These are phyloP conservation scores for Eurois occulta DNA, from an alignment of 2,888 invertebrate species.

Conservation along the genomic window DNA sequence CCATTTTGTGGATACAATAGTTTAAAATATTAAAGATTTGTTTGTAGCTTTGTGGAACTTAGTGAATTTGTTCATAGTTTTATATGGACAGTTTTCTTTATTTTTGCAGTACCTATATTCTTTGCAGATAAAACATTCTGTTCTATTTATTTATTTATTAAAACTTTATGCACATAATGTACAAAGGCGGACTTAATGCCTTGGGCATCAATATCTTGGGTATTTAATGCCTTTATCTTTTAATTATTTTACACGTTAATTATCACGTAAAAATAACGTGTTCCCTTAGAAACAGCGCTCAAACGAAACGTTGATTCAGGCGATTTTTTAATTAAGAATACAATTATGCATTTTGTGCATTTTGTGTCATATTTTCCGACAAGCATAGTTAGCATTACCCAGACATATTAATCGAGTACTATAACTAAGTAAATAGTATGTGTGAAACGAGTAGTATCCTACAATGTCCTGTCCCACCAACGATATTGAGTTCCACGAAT, in stretches of 20 bases:
- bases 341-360: neutral
- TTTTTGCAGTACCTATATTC: neutral
- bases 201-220: too few relatives aligned
- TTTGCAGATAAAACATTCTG: neutral
- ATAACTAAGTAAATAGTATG: neutral
- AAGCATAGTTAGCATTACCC: neutral
- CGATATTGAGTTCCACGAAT: neutral
- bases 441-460: neutral
- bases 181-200: too few relatives aligned
- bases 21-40: too few relatives aligned
- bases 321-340: neutral
- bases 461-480: neutral
- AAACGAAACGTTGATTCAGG: neutral
- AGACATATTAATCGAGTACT: neutral
- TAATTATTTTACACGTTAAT: neutral
- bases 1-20: neutral
- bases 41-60: neutral
- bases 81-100: neutral
- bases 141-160: too few relatives aligned
- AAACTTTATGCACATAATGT: too few relatives aligned
- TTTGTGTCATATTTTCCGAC: neutral
- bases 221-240: neutral
- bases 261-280: neutral
- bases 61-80: neutral
- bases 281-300: too few relatives aligned